Conservation (phyloP, 2,113 vertebrate species). For the Setophaga coronata region DNA sequence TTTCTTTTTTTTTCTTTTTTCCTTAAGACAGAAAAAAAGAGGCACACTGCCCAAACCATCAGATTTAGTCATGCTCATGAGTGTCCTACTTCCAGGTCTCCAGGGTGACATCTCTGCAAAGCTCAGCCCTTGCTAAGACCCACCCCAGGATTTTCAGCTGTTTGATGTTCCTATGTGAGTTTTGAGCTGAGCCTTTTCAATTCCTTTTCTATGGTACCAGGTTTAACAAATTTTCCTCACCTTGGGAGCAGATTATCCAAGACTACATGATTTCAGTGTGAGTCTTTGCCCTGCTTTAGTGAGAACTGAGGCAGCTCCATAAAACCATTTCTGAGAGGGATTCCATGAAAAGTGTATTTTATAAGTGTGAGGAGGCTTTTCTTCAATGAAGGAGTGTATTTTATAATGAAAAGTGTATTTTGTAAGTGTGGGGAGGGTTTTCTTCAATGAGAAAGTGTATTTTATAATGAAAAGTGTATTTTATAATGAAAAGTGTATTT, state of each 20-base stretch:
- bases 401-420: neutral
- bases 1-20: no score
- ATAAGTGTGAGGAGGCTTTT: neutral
- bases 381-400: neutral
- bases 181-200: neutral
- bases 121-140: neutral
- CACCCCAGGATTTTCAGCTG: neutral
- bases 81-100: neutral
- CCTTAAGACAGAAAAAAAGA: neutral
- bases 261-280: neutral
- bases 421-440: neutral
- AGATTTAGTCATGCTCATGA: neutral
- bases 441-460: neutral
- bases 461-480: neutral
- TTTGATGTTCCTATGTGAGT: neutral
- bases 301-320: neutral
- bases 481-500: neutral
- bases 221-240: neutral
- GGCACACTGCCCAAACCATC: neutral
- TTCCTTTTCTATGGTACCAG: neutral
- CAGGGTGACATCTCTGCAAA: neutral
- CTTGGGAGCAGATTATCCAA: neutral
- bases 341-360: neutral
- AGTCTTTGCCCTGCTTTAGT: neutral
- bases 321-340: neutral